A percentile compares a stretch with the other conserved stretches of the same genome.
phyloP scores from a whole-genome alignment of 2,888 invertebrate genomes.

The Salpingus planirostris region DNA sequence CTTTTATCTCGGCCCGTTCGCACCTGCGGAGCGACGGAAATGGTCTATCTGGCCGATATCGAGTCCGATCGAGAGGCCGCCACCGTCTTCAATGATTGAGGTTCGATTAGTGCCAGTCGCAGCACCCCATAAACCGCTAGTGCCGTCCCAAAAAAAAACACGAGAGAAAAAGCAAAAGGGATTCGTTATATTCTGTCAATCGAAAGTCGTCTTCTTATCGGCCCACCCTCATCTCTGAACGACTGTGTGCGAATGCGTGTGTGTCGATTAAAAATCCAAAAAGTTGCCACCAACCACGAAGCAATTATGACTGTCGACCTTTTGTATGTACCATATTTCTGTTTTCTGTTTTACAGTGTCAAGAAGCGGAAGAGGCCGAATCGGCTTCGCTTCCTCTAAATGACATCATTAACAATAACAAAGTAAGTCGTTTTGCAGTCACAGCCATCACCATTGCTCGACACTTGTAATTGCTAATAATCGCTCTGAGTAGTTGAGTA shows the following conservation, averaged over 20 bases:
- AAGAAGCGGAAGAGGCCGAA: conserved; percentile 10
- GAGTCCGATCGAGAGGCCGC: conserved; percentile 28
- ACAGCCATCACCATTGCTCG: no score
- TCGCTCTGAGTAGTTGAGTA: no score
- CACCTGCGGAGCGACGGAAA: conserved; percentile 30
- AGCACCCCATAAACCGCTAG: no score
- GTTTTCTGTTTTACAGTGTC: conserved; percentile 7
- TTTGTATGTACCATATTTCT: not conserved
- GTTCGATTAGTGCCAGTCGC: no score
- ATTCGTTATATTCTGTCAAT: no score
- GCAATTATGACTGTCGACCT: conserved; percentile 11
- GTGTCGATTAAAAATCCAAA: conserved; percentile 12
- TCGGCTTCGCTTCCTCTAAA: conserved; percentile 9
- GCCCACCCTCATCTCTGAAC: no score
- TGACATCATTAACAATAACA: conserved; percentile 6
- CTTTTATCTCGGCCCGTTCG: conserved; percentile 31
- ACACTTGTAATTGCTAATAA: no score
- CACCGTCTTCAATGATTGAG: conserved; percentile 6
- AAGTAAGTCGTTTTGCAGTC: no score
- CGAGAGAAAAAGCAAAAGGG: no score
- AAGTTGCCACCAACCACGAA: not conserved
- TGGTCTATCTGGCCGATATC: conserved; percentile 27
- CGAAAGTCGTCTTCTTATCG: no score
- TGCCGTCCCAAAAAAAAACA: no score
- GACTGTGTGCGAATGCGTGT: no score